Base-by-base conservation (phyloP, 1,140 invertebrate genomes). In the Stegodyphus mimosarum region DNA sequence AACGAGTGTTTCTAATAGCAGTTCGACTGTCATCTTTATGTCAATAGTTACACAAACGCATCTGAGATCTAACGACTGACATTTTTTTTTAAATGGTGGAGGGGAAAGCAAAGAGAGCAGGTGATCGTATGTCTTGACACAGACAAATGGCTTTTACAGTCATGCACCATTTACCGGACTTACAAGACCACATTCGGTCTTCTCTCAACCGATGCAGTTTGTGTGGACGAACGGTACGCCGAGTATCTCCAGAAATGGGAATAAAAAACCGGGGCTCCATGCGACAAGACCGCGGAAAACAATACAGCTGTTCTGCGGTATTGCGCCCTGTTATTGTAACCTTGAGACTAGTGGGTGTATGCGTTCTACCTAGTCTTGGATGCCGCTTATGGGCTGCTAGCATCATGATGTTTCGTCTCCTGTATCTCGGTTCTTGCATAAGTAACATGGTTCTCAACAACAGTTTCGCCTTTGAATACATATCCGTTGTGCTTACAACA, bases 81-180 rank as follows among this genome's bases (percentile, higher is more conserved):
- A 1, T 9, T 11, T 70, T 49, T 52, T 80, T 13, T 17, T 11
- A 1, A 11, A n/a, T 0, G 6, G 79, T 4, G 60, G 13, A 18
- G 49, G 48, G 18, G 48, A 69, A 13, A 7, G 5, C 13, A 6
- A 15, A 55, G 17, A 3, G 33, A 15, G 33, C 64, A 67, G 64
- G n/a, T 15, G 6, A 83, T 49, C 71, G 48, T 53, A 17, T 66
- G 49, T 67, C 60, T 11, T 67, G 81, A 53, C 73, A 63, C 76
- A n/a, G 72, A 67, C 72, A 84, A 84, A 84, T 76, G 73, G 49
- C 72, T 52, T 75, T 69, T 64, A 75, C 66, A 84, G 81, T 84
- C 81, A 84, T 84, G 81, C 71, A 84, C 73, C 81, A 84, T 84
- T 84, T 84, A 52, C 64, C 76, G 64, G 73, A 66, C 55, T 51